Percentiles rank a stretch among this genome's conserved stretches.
phyloP scores from a whole-genome alignment of 92 coral and sea anemone species.

The Porites evermanni region DNA sequence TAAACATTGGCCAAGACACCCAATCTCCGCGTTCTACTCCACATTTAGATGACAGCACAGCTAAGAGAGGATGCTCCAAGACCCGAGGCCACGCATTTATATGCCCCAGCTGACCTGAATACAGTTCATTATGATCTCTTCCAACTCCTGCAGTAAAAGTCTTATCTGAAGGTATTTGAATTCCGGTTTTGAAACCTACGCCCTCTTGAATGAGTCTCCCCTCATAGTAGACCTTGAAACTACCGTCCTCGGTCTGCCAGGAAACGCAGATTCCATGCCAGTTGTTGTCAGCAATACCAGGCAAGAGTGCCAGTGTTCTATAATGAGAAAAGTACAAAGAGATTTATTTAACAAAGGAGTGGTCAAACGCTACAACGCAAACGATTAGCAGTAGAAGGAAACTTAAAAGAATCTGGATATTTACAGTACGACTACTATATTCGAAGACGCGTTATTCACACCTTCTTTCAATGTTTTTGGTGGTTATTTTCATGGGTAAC shows the following conservation, averaged over 20 bases:
- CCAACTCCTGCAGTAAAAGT: conserved; percentile 16
- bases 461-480: too few relatives aligned
- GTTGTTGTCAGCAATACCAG: not conserved
- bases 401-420: too few relatives aligned
- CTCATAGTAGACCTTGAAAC: conserved; percentile 11
- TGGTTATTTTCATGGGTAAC: too few relatives aligned
- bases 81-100: conserved; percentile 55
- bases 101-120: conserved; percentile 29
- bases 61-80: conserved; percentile 45
- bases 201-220: not conserved
- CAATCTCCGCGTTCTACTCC: conserved; percentile 61
- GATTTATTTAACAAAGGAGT: too few relatives aligned
- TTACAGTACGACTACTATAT: too few relatives aligned
- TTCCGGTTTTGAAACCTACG: not conserved
- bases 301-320: not conserved
- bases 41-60: conserved; percentile 50
- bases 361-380: too few relatives aligned
- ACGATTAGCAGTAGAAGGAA: too few relatives aligned
- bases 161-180: not conserved
- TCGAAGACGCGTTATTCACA: too few relatives aligned
- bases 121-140: not conserved
- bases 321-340: not conserved
- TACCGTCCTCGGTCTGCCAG: conserved; percentile 11
- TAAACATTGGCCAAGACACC: conserved; percentile 56
- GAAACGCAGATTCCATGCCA: conserved; percentile 41